Base-by-base conservation (phyloP, 1,140 invertebrate genomes). In the Nymphalis io region DNA sequence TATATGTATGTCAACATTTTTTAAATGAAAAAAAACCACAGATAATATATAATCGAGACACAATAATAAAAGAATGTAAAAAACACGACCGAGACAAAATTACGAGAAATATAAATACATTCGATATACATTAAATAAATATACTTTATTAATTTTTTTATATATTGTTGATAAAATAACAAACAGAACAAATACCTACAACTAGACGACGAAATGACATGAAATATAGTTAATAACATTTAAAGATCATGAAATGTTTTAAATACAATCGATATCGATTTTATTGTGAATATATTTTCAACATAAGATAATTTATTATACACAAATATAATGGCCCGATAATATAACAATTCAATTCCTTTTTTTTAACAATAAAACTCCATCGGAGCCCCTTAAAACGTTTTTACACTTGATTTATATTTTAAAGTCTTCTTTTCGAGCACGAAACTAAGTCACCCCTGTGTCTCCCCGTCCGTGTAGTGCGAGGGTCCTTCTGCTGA, bases 401-500 rank as follows among this genome's bases (percentile, higher is more conserved):
- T 51, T 23, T 48, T 48, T 48, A 48, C 51, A 55, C 48, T 53
- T 53, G 11, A 12, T 44, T 44, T 44, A 33, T 33, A 33, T 8
- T 33, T 5, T 8, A 33, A 8, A 8, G 27, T 33, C 27, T 8
- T 33, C 27, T 33, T 33, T 33, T 1, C 27, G 27, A 33, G 27
- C 27, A 33, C 27, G 10, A 5, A 33, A 12, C 13, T 27, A 40
- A 33, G 66, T 75, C 62, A 72, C 66, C 69, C 71, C 53, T 65
- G 65, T 20, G 69, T 77, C 59, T 91, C 89, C 10, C 82, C 89
- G 67, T 92, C 92, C 1, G 89, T 92, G 82, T 89, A 90, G 72
- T 91, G 90, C 16, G 90, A 92, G 18, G 95, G 95, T 3, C 95
- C 95, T 86, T 96, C 95, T 46, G 93, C 94, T 72, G 95, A 96